Base-by-base conservation (phyloP, 2,113 vertebrate species). In the Gymnogyps californianus region DNA sequence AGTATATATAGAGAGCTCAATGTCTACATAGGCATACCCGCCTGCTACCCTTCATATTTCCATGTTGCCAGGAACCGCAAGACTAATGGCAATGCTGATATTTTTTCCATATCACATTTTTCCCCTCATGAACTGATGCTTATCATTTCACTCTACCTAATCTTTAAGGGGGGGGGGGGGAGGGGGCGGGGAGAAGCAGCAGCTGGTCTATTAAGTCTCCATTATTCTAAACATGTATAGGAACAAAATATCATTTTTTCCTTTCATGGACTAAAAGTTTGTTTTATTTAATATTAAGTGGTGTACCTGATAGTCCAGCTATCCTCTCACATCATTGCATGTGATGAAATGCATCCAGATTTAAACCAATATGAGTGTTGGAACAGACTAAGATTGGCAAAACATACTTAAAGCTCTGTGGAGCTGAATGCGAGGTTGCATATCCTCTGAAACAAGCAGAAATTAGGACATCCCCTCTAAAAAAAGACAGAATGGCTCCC, bases 21-120 rank as follows among this genome's bases (percentile, higher is more conserved):
- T 65, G 8, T 47, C 95, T 65, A 21, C 11, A 2, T 0, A 57
- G 15, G 8, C 24, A 79, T 7, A 83, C 1, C 4, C 2, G 1
- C 17, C 36, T 86, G 11, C 38, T n/a, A 74, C 24, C 16, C 20
- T 40, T 62, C 34, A 5, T 36, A 57, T 61, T 76, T 65, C 77
- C 46, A 32, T 15, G 85, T 86, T 93, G 75, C 76, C 79, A 81
- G 76, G 67, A 96, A 46, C 26, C 62, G 46, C 17, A 80, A 70
- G 51, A 54, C 42, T 34, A 40, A 31, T 59, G 24, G 29, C 9
- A 82, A 38, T 6, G n/a, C 29, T 75, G 47, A n/a, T 75, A 15
- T 31, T 71, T 71, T 89, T 77, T 86, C 47, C 38, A 24, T 55
- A 69, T 44, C 36, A n/a, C 16, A 42, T 79, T 84, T 92, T 59